Conservation (phyloP, 2,113 vertebrate genomes). For the Laticauda laticaudata region DNA sequence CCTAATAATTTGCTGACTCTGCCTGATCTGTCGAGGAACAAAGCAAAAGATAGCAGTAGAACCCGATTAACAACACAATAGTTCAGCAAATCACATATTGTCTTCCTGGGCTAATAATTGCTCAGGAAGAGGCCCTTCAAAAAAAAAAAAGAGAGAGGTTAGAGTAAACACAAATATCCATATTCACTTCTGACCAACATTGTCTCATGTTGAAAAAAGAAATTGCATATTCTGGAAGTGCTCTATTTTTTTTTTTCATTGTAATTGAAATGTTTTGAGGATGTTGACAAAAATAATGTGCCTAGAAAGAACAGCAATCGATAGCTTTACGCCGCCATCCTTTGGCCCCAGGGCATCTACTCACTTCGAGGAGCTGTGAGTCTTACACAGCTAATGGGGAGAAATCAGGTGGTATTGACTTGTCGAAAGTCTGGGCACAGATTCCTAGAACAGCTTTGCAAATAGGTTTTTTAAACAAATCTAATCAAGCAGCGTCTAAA, state of each 20-base stretch:
- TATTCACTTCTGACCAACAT: background rate
- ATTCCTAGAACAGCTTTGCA: background rate
- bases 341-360: background rate
- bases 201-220: slow-evolving; percentile 68
- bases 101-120: slow-evolving; percentile 61
- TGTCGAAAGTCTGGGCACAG: background rate
- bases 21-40: background rate
- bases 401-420: background rate
- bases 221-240: background rate
- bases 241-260: background rate
- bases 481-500: background rate
- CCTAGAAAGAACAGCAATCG: background rate
- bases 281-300: background rate
- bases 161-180: slow-evolving; percentile 66
- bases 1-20: background rate
- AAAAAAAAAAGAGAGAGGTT: slow-evolving; percentile 55
- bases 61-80: slow-evolving; percentile 57
- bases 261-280: background rate
- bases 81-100: slow-evolving; percentile 63
- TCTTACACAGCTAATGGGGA: background rate
- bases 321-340: background rate
- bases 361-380: background rate
- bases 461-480: background rate
- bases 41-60: background rate
- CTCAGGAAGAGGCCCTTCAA: slow-evolving; percentile 28